Conservation (phyloP, 53 echinoderm and acorn worm genomes). For the Hippasteria phrygiana region DNA sequence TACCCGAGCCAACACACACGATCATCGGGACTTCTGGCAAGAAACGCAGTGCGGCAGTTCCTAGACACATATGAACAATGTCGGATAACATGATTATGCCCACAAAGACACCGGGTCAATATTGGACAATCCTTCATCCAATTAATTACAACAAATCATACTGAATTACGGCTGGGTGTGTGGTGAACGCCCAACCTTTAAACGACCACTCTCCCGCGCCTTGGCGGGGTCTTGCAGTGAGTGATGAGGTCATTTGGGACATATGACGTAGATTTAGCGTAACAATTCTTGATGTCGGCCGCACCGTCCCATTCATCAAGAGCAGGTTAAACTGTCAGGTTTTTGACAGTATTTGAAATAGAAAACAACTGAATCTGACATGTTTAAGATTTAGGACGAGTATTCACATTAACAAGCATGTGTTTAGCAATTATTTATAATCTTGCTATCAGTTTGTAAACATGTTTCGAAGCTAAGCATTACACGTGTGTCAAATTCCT, state of each 20-base stretch:
- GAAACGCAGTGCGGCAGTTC: background rate
- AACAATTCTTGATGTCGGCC: background rate
- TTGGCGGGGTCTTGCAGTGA: background rate
- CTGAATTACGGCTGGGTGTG: conserved; percentile 1
- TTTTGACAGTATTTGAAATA: too few relatives aligned
- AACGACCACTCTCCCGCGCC: background rate
- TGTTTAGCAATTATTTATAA: too few relatives aligned
- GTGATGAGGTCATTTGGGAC: background rate
- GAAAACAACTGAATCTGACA: too few relatives aligned
- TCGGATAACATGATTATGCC: background rate
- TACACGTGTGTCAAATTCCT: too few relatives aligned
- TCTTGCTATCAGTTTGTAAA: too few relatives aligned
- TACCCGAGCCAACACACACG: too few relatives aligned
- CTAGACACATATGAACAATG: background rate
- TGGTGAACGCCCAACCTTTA: background rate
- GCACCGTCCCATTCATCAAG: background rate
- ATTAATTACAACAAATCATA: background rate
- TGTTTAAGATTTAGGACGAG: too few relatives aligned
- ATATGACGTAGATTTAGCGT: too few relatives aligned
- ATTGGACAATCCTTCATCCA: background rate
- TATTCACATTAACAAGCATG: too few relatives aligned
- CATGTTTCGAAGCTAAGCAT: too few relatives aligned
- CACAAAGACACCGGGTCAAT: background rate
- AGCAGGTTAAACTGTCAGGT: too few relatives aligned
- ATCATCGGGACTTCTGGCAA: background rate